phyloP scores from a whole-genome alignment of 2,797 vertebrate species.

The Pristis pectinata region DNA sequence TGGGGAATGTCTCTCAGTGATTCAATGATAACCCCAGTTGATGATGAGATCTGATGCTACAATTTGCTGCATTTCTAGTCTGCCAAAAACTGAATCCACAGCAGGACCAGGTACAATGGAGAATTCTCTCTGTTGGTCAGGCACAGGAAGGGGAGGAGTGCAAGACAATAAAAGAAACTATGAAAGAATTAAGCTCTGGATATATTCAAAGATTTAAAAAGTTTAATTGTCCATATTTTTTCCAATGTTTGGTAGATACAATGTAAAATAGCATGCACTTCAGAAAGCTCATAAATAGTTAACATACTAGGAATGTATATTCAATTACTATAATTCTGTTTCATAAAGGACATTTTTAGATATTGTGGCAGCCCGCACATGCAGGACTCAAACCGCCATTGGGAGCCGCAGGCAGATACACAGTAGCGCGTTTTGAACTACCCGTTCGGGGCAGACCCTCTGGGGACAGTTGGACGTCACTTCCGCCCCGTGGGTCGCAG shows the following conservation, averaged over 20 bases:
- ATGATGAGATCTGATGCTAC: constrained; percentile 50
- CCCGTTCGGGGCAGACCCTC: too few relatives aligned
- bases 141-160: constrained; percentile 35
- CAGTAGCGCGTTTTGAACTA: too few relatives aligned
- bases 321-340: background rate
- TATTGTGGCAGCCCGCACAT: too few relatives aligned
- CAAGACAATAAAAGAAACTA: constrained; percentile 40
- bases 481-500: too few relatives aligned
- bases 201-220: constrained; percentile 31
- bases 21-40: constrained; percentile 46
- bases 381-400: too few relatives aligned
- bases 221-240: constrained; percentile 40
- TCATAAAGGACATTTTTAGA: background rate
- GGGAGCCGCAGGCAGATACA: too few relatives aligned
- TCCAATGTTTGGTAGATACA: constrained; percentile 41
- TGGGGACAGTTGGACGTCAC: too few relatives aligned
- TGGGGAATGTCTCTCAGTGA: constrained; percentile 43
- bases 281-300: background rate
- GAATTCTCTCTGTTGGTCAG: constrained; percentile 46
- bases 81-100: constrained; percentile 51
- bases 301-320: background rate
- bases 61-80: constrained; percentile 53
- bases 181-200: constrained; percentile 21
- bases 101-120: constrained; percentile 56
- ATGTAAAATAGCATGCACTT: constrained; percentile 41